Evolutionary conservation across 1,140 invertebrate species (phyloP), one percentile per base, ranked within the genome.

Genomic region (Pogonomyrmex barbatus): DNA sequence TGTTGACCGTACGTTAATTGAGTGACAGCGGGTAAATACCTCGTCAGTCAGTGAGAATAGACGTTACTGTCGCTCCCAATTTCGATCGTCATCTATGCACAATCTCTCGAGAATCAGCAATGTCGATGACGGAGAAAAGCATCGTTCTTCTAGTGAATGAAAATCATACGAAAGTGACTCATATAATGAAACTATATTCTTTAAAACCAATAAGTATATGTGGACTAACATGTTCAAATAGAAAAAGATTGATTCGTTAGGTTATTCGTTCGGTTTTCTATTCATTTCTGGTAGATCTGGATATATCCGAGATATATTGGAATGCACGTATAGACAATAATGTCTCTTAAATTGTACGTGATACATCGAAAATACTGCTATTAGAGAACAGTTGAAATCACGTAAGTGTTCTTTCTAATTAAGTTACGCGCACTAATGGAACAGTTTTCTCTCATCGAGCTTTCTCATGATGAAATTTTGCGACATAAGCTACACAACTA

Each of bases 1-100:
- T 93, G 93, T 94, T 94, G 93, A 93, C 92, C 85, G 87, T 90
- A 86, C 88, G 89, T 91, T 94, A 94, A 93, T 94, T 93, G 91
- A 93, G 91, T 93, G 92, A 92, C 93, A 91, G 86, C 88, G 87
- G 60, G 91, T 91, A 93, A 93, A 93, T 93, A 93, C 86, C 45
- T 67, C 76, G 88, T 91, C 89, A 89, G 84, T 30, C 12, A 81
- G n/a, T 86, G 88, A 86, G 87, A 91, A 91, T 92, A 90, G 87
- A 89, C 85, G 78, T 3, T 67, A 78, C 88, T 73, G 52, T 77
- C 17, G 39, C 67, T 88, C 90, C 89, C 85, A 79, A 87, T 65
- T 88, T 83, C 75, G 62, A 63, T 73, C 52, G 47, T 30, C 50
- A 52, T 77, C 60, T 17, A 45, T 30, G 12, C 5, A 30, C 12